A percentile compares a stretch with the other conserved stretches of the same genome.
These are phyloP conservation scores for Delia radicum DNA, from an alignment of 1,140 invertebrate species.

Conservation along the genomic window DNA sequence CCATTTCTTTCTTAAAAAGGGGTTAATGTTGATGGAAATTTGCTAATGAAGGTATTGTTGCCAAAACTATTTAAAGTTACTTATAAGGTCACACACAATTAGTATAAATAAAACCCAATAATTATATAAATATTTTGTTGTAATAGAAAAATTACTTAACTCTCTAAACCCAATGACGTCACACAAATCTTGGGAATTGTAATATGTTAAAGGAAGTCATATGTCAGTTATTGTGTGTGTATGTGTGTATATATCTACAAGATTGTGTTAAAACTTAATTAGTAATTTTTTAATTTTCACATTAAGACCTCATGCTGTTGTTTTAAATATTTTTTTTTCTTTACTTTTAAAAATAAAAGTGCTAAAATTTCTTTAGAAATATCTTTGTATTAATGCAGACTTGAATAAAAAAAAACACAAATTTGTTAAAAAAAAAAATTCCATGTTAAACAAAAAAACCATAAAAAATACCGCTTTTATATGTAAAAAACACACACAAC, in stretches of 20 bases:
- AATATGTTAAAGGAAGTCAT: neutral
- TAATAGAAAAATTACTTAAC: neutral
- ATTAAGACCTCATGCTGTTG: conserved; percentile 8
- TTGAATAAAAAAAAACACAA: too few relatives aligned
- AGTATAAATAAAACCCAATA: neutral
- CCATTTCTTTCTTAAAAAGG: neutral
- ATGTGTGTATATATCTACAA: neutral
- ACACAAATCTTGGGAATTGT: neutral
- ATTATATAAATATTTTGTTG: neutral
- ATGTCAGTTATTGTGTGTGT: neutral
- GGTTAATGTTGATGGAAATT: neutral
- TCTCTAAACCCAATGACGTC: neutral
- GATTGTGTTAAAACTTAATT: conserved; percentile 6
- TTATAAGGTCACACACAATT: neutral
- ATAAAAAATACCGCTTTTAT: neutral
- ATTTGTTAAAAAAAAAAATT: too few relatives aligned
- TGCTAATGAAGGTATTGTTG: conserved; percentile 10
- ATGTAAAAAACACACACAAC: too few relatives aligned
- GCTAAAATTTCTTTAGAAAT: neutral
- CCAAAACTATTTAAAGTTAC: neutral
- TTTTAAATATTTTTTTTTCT: neutral
- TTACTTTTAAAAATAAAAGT: conserved; percentile 1
- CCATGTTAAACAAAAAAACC: too few relatives aligned
- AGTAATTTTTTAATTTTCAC: conserved; percentile 20
- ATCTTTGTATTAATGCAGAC: too few relatives aligned